Percentiles rank a stretch among this genome's conserved stretches.
Conservation (phyloP, 1,140 invertebrate species). For the Potamilus streckersoni region DNA sequence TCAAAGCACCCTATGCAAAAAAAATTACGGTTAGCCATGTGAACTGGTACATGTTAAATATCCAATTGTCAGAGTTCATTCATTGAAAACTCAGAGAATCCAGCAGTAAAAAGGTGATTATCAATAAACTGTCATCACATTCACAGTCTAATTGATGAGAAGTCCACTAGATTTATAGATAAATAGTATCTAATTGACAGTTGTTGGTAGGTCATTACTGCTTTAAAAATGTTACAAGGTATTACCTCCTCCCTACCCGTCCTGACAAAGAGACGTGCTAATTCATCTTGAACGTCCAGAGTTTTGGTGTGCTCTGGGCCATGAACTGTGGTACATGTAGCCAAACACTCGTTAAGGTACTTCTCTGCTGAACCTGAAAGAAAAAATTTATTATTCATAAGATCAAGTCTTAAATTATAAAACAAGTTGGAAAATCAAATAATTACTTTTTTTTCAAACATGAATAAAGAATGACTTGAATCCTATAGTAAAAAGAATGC, state of each 20-base stretch:
- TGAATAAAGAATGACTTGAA: not conserved
- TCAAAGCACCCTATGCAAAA: too few species aligned
- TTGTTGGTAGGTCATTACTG: too few species aligned
- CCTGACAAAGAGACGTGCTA: constrained; percentile 55
- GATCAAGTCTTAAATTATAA: not conserved
- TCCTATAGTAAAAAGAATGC: not conserved
- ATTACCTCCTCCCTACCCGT: constrained; percentile 56
- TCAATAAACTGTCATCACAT: too few species aligned
- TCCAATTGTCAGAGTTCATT: too few species aligned
- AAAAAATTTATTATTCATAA: not conserved
- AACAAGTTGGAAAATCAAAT: not conserved
- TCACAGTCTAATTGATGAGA: too few species aligned
- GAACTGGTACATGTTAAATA: too few species aligned
- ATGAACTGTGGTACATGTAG: constrained; percentile 49
- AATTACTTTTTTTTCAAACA: not conserved
- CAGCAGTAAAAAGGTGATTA: too few species aligned
- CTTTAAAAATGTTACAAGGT: not conserved
- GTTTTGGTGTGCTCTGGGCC: constrained; percentile 62
- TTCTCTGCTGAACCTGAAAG: constrained; percentile 60
- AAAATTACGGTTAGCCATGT: too few species aligned
- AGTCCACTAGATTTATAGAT: too few species aligned
- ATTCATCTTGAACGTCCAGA: constrained; percentile 59
- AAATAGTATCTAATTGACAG: too few species aligned
- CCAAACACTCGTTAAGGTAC: constrained; percentile 62
- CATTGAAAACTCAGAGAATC: too few species aligned